phyloP scores from a whole-genome alignment of 2,113 vertebrate genomes.

The Suricata suricatta region DNA sequence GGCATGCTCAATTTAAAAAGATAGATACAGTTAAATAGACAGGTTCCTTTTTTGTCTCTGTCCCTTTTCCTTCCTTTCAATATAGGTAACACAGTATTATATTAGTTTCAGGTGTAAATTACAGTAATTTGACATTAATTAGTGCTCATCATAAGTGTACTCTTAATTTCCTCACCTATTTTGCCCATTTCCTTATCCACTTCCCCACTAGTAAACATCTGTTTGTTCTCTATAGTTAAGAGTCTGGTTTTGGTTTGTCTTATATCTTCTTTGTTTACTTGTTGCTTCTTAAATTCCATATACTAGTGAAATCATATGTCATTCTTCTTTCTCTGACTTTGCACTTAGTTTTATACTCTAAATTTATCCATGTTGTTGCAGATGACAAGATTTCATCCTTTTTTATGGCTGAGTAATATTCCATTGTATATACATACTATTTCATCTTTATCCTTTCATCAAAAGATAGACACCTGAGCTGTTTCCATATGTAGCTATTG shows the following conservation, averaged over 20 bases:
- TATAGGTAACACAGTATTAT: not conserved
- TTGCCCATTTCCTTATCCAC: not conserved
- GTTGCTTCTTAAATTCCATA: not conserved
- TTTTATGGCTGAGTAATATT: not conserved
- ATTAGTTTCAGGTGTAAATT: not conserved
- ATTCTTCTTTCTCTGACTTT: not conserved
- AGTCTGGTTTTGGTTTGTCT: not conserved
- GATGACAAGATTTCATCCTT: not conserved
- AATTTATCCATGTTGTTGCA: not conserved
- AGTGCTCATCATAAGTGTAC: not conserved
- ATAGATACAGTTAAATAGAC: not conserved
- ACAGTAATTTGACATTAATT: not conserved
- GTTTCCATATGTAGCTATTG: not conserved
- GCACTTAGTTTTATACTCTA: not conserved
- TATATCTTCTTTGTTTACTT: not conserved
- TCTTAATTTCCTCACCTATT: not conserved
- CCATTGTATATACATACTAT: not conserved
- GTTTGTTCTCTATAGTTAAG: not conserved
- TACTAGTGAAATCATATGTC: not conserved
- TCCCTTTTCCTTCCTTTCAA: too few species aligned
- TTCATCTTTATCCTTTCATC: not conserved
- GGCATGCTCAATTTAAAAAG: not conserved
- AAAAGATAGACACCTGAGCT: not conserved
- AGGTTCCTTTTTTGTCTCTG: too few species aligned
- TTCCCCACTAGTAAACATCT: not conserved